Evolutionary conservation across 1,140 invertebrate genomes (phyloP).

Genomic region (Kradibia gibbosae): DNA sequence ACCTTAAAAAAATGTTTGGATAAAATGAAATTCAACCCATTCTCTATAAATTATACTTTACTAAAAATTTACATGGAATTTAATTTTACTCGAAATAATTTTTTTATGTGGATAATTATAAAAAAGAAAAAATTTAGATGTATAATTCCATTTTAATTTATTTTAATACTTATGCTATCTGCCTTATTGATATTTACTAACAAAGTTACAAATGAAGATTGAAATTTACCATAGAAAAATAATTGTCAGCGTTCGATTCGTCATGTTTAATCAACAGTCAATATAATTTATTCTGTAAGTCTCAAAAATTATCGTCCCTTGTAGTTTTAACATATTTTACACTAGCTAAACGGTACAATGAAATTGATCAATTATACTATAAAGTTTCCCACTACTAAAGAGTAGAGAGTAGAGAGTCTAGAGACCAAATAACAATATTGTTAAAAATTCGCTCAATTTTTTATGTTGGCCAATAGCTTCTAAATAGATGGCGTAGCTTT

Average conservation of each 20-base stretch:
- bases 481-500: neutral
- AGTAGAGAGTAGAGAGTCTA: too few relatives aligned
- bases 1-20: slow-evolving; percentile 32
- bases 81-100: neutral
- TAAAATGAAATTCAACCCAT: neutral
- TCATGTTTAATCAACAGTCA: neutral
- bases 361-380: too few relatives aligned
- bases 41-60: neutral
- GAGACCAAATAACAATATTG: neutral
- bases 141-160: slow-evolving; percentile 21
- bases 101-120: slow-evolving; percentile 3
- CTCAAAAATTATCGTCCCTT: too few relatives aligned
- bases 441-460: neutral
- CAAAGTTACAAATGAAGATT: neutral
- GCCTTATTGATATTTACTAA: too few relatives aligned
- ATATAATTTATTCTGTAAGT: too few relatives aligned
- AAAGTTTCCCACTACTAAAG: too few relatives aligned
- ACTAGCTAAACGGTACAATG: too few relatives aligned
- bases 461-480: neutral
- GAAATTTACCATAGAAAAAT: neutral
- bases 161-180: too few relatives aligned
- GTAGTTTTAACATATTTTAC: neutral
- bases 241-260: neutral
- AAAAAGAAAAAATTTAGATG: slow-evolving; percentile 19
- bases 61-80: neutral